phyloP scores from a whole-genome alignment of 2,797 vertebrate species.

The Erpetoichthys calabaricus region DNA sequence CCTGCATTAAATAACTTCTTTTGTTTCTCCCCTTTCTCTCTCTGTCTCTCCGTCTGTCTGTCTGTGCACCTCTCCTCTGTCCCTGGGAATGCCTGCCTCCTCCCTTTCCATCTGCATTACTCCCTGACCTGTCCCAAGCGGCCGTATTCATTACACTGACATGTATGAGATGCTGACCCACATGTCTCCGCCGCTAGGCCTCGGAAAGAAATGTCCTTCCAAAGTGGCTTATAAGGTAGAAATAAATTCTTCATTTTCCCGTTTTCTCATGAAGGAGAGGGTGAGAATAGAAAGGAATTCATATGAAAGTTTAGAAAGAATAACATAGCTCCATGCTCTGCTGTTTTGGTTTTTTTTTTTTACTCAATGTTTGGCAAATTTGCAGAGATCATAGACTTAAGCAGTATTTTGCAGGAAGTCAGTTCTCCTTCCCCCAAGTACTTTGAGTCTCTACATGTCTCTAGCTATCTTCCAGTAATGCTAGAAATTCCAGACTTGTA shows the following conservation, averaged over 20 bases:
- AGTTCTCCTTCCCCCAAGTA: too few relatives aligned
- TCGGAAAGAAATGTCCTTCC: constrained; percentile 99
- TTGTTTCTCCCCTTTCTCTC: constrained; percentile 60
- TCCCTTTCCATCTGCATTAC: constrained; percentile 19
- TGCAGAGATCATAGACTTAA: too few relatives aligned
- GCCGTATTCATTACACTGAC: constrained; percentile 99
- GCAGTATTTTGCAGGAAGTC: too few relatives aligned
- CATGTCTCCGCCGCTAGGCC: constrained; percentile 99
- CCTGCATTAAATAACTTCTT: constrained; percentile 74
- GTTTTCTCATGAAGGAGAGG: too few relatives aligned
- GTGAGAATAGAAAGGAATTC: not conserved
- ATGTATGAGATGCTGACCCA: constrained; percentile 99
- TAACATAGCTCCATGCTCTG: not conserved
- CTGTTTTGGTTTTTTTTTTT: too few relatives aligned
- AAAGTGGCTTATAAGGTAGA: constrained; percentile 99
- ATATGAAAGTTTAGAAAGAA: not conserved
- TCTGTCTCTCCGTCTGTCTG: constrained; percentile 49
- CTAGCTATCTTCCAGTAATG: too few relatives aligned
- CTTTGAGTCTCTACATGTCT: too few relatives aligned
- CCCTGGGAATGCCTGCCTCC: constrained; percentile 24
- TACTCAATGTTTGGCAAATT: too few relatives aligned
- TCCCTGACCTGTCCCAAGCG: constrained; percentile 64
- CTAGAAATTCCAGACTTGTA: too few relatives aligned
- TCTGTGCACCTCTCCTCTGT: constrained; percentile 37
- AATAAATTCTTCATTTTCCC: constrained; percentile 42